Evolutionary conservation across 2,888 invertebrate genomes (phyloP).

Genomic region (Amiota minor): DNA sequence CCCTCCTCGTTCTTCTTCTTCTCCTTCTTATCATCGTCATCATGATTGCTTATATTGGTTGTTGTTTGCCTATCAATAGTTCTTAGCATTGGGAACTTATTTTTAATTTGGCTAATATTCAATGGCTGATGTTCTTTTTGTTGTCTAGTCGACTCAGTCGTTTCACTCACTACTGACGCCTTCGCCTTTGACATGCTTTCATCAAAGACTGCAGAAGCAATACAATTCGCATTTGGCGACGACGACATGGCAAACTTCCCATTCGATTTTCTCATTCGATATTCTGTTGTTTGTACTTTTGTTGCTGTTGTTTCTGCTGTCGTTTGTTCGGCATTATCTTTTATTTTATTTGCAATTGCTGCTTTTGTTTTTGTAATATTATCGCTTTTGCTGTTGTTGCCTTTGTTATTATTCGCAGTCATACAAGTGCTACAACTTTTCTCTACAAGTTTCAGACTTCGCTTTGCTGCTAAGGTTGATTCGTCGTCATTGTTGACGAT

Average conservation of each 20-base stretch:
- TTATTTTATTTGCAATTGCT: neutral
- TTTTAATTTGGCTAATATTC: constrained; percentile 13
- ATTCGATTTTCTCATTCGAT: neutral
- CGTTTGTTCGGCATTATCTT: neutral
- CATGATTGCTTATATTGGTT: constrained; percentile 21
- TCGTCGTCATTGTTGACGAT: neutral
- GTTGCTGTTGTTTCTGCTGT: neutral
- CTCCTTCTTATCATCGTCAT: constrained; percentile 51
- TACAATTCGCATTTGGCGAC: neutral
- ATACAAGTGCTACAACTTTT: constrained; percentile 15
- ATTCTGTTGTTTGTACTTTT: no score
- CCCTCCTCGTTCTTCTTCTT: constrained; percentile 31
- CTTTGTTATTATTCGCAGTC: neutral
- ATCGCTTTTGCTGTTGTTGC: neutral
- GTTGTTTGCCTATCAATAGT: neutral
- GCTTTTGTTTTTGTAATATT: neutral
- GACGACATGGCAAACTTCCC: constrained; percentile 7
- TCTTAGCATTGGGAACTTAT: constrained; percentile 52
- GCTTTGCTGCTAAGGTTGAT: neutral
- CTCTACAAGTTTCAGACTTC: neutral
- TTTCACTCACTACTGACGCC: constrained; percentile 27
- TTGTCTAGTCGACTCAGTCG: constrained; percentile 41
- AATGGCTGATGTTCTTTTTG: neutral
- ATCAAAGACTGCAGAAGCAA: neutral
- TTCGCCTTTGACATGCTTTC: constrained; percentile 25